Conservation (phyloP, 2,113 vertebrate genomes). For the Calypte anna region DNA sequence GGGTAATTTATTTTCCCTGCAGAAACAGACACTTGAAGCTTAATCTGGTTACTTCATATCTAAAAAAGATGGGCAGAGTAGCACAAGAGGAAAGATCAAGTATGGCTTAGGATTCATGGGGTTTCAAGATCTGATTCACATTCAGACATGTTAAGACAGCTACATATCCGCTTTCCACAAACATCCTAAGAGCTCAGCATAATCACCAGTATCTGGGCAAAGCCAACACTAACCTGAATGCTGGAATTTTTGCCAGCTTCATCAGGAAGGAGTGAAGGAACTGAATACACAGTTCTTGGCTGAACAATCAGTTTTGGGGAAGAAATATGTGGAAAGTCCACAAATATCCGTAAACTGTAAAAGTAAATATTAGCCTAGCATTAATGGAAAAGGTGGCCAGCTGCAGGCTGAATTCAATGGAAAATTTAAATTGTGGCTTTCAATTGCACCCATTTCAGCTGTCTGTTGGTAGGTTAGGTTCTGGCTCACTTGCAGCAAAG, state of each 20-base stretch:
- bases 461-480: background rate
- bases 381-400: background rate
- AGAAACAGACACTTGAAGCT: background rate
- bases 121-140: slow-evolving; percentile 11
- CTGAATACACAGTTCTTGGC: slow-evolving; percentile 13
- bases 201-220: background rate
- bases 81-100: background rate
- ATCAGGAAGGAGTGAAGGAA: background rate
- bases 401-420: background rate
- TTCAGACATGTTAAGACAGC: slow-evolving; percentile 14
- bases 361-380: background rate
- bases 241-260: slow-evolving; percentile 17
- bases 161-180: background rate
- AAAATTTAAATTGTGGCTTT: background rate
- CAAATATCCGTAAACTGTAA: background rate
- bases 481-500: background rate
- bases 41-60: background rate
- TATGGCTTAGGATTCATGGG: background rate
- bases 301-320: background rate
- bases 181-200: background rate
- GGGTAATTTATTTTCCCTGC: background rate
- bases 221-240: background rate
- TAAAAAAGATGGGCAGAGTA: background rate
- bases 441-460: background rate
- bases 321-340: background rate